Conservation (phyloP, 1,140 invertebrate genomes). For the Leptestheria dahalacensis region DNA sequence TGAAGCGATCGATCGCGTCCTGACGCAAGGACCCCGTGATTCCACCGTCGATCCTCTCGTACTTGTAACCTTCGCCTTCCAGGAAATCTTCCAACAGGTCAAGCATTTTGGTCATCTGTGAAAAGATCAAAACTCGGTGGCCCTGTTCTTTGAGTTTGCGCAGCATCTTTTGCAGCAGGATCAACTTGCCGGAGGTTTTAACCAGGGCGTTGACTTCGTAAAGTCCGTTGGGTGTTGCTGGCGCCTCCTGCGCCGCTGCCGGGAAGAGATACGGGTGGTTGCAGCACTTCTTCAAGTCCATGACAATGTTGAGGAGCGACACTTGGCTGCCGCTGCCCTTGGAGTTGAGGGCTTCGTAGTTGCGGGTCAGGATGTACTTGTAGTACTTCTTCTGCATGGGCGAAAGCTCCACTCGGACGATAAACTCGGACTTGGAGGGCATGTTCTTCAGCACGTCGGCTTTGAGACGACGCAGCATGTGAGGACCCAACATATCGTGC, state of each 20-base stretch:
- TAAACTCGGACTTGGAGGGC: slow-evolving; percentile 99
- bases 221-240: slow-evolving; percentile 73
- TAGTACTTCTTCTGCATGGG: slow-evolving; percentile 99
- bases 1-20: slow-evolving; percentile 89
- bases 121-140: slow-evolving; percentile 97
- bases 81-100: slow-evolving; percentile 97
- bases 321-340: slow-evolving; percentile 84
- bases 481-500: slow-evolving; percentile 94
- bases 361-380: slow-evolving; percentile 96
- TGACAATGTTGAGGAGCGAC: slow-evolving; percentile 97
- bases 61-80: slow-evolving; percentile 91
- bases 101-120: slow-evolving; percentile 99
- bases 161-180: slow-evolving; percentile 89
- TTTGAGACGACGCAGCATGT: slow-evolving; percentile 94
- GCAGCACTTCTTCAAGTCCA: slow-evolving; percentile 99
- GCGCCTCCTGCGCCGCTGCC: slow-evolving; percentile 83
- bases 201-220: slow-evolving; percentile 86
- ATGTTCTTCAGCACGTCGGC: slow-evolving; percentile 97
- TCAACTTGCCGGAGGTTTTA: slow-evolving; percentile 91
- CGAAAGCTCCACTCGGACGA: slow-evolving; percentile 95
- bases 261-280: slow-evolving; percentile 99
- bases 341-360: slow-evolving; percentile 93
- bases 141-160: slow-evolving; percentile 76
- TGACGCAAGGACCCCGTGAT: slow-evolving; percentile 90
- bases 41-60: slow-evolving; percentile 96